Percentiles rank a stretch among this genome's conserved stretches.
phyloP scores from a whole-genome alignment of 1,140 invertebrate species.

The Drosophila tsacasi region DNA sequence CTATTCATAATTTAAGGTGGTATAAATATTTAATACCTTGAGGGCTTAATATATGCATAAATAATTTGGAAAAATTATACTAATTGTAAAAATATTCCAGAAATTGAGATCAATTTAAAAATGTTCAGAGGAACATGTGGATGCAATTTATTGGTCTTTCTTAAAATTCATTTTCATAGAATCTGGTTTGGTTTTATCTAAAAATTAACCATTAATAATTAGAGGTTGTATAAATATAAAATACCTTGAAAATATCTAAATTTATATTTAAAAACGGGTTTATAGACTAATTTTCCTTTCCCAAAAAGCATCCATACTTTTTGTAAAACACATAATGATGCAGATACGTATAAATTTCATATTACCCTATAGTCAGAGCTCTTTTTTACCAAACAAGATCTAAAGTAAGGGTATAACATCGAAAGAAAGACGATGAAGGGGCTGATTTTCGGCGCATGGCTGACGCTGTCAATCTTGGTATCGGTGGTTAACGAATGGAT shows the following conservation, averaged over 20 bases:
- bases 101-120: too few relatives aligned
- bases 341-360: not conserved
- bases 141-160: too few relatives aligned
- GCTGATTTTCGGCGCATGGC: constrained; percentile 30
- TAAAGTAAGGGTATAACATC: constrained; percentile 8
- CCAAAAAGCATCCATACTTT: not conserved
- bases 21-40: too few relatives aligned
- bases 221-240: too few relatives aligned
- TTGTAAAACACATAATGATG: not conserved
- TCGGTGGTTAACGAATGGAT: constrained; percentile 7
- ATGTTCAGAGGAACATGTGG: too few relatives aligned
- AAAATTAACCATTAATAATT: too few relatives aligned
- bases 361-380: not conserved
- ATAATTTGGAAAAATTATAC: too few relatives aligned
- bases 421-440: not conserved
- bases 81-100: too few relatives aligned
- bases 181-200: too few relatives aligned
- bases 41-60: too few relatives aligned
- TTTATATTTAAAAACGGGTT: not conserved
- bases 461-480: constrained; percentile 62
- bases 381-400: not conserved
- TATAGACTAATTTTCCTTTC: not conserved
- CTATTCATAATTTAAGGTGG: too few relatives aligned
- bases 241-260: not conserved
- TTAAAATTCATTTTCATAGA: too few relatives aligned